Base-by-base conservation (phyloP, 2,113 vertebrate species). In the Cyprinodon variegatus region DNA sequence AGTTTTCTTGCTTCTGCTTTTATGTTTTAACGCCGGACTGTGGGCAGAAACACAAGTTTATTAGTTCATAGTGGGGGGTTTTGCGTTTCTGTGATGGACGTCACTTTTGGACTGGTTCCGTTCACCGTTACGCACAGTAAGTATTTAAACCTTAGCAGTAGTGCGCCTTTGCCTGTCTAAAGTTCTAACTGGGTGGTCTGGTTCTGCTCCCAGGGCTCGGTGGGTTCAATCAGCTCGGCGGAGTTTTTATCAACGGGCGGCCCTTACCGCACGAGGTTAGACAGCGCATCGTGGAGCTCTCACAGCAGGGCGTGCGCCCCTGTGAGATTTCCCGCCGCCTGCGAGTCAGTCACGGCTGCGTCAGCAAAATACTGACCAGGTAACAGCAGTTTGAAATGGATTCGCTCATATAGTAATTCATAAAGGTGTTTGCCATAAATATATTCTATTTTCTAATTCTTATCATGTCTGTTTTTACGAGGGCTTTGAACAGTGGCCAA, bases 331-430 rank as follows among this genome's bases (percentile, higher is more conserved):
- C 90, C 59, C 86, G 88, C 66, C 70, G 72, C 40, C 78, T 91
- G 76, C 88, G 89, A 48, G 90, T 91, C 71, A 91, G 88, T 72
- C 90, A 91, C 77, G 86, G 90, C 73, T 91, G 90, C 68, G 86
- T 90, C 83, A 90, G 88, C 82, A 91, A 91, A 75, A 87, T 91
- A 69, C 68, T 91, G 45, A 22, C 72, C 78, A 89, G 85, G 87
- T 91, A 68, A 69, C 12, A 1, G 10, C 50, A 7, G 50, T 53
- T 53, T 53, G 15, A 53, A 53, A 53, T 15, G 48, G 48, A 15
- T 53, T 53, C 50, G 15, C 14, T 20, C 4, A 6, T 53, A 53
- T 53, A 5, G 48, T 20, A 2, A 53, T 15, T 53, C 13, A 4
- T 20, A 7, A 29, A 29, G 29, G 29, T 29, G 29, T 29, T 29